phyloP scores from a whole-genome alignment of 2,113 vertebrate genomes.

The Plotosus lineatus region DNA sequence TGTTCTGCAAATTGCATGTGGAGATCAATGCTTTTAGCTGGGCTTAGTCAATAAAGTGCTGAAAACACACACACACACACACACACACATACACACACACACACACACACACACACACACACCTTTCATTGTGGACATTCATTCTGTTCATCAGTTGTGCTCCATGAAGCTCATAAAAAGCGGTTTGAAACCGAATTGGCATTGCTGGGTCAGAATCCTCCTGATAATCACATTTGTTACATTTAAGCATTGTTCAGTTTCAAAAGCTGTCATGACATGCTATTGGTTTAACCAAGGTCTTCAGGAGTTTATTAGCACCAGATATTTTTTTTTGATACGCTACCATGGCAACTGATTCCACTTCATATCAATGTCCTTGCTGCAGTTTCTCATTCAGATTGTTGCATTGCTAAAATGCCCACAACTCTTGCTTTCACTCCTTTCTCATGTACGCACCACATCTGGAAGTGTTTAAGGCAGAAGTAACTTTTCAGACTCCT shows the following conservation, averaged over 20 bases:
- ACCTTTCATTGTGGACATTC: slow-evolving; percentile 21
- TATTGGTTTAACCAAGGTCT: slow-evolving; percentile 21
- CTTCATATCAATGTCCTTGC: neutral
- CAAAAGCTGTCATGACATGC: neutral
- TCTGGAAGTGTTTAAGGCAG: slow-evolving; percentile 79
- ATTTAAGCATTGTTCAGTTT: neutral
- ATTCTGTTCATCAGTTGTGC: neutral
- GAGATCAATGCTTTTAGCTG: slow-evolving; percentile 46
- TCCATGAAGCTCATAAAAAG: neutral
- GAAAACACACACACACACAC: slow-evolving; percentile 23
- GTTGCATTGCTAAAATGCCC: neutral
- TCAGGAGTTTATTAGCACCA: neutral
- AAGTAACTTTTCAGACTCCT: slow-evolving; percentile 74
- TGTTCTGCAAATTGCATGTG: slow-evolving; percentile 24
- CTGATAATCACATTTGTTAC: neutral
- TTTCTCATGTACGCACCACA: slow-evolving; percentile 63
- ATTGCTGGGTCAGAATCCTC: neutral
- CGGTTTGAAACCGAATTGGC: neutral
- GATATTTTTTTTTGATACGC: neutral
- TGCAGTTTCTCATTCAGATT: slow-evolving; percentile 11
- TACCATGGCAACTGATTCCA: neutral
- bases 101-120: slow-evolving; percentile 25
- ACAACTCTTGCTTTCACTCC: slow-evolving; percentile 29
- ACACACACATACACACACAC: slow-evolving; percentile 31
- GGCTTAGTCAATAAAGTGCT: slow-evolving; percentile 26